These are phyloP conservation scores for Crambe crambe DNA, from an alignment of 37 sponge, comb jelly and placozoan species.

Conservation along the genomic window DNA sequence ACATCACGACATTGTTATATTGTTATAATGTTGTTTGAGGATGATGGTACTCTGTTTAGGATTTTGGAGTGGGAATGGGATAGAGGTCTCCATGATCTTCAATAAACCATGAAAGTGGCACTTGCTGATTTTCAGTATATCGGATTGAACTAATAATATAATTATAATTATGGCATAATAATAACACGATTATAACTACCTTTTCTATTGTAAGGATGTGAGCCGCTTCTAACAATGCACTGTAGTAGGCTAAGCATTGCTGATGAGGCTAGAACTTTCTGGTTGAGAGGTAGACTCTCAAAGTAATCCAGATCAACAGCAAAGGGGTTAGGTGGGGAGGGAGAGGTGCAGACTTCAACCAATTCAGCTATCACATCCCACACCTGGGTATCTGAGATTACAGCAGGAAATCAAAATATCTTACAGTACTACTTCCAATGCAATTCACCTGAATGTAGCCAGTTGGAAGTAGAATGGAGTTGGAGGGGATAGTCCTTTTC, in stretches of 20 bases:
- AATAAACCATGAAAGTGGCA: slow-evolving; percentile 63
- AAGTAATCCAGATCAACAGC: slow-evolving; percentile 89
- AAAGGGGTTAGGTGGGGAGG: slow-evolving; percentile 92
- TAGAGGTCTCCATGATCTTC: slow-evolving; percentile 23
- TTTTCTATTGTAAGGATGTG: slow-evolving; percentile 63
- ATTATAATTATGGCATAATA: no score
- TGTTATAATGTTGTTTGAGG: not conserved
- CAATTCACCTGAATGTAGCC: slow-evolving; percentile 71
- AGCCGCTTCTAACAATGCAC: slow-evolving; percentile 35
- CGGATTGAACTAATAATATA: slow-evolving; percentile 38
- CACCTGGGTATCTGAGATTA: slow-evolving; percentile 59
- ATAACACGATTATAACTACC: slow-evolving; percentile 20
- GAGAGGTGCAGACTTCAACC: slow-evolving; percentile 72
- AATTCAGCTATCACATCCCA: slow-evolving; percentile 94
- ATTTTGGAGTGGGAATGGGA: not conserved
- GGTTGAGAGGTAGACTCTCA: slow-evolving; percentile 58
- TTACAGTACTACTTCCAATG: not conserved
- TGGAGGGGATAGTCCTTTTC: slow-evolving; percentile 89
- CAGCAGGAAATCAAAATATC: not conserved
- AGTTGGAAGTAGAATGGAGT: slow-evolving; percentile 77
- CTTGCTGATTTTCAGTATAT: slow-evolving; percentile 48
- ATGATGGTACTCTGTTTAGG: no score
- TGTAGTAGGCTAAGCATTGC: slow-evolving; percentile 78
- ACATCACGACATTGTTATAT: not conserved
- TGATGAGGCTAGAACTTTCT: slow-evolving; percentile 79